Percentiles rank a stretch among this genome's conserved stretches.
Evolutionary conservation across 2,113 vertebrate species (phyloP).

Genomic region (Antennarius striatus): DNA sequence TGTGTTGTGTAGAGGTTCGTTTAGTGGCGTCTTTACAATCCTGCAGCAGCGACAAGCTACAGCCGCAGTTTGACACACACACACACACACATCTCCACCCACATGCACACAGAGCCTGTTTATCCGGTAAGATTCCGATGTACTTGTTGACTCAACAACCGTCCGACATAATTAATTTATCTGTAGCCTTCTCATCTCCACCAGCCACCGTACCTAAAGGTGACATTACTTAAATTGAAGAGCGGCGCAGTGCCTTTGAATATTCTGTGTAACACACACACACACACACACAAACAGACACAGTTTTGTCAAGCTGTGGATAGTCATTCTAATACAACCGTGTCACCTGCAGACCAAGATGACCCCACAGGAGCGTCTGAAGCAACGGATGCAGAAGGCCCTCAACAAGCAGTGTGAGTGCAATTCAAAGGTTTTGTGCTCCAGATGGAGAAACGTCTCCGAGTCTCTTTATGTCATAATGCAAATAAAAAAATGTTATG

Average conservation of each 20-base stretch:
- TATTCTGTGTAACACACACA: neutral
- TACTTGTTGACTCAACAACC: constrained; percentile 29
- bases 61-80: constrained; percentile 8
- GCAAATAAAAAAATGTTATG: neutral
- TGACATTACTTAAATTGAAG: constrained; percentile 19
- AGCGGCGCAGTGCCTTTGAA: constrained; percentile 14
- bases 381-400: constrained; percentile 92
- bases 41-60: constrained; percentile 10
- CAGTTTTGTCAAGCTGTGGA: constrained; percentile 11
- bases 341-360: constrained; percentile 87
- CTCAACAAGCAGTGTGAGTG: constrained; percentile 92
- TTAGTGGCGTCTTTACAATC: constrained; percentile 10
- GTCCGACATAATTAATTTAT: constrained; percentile 28
- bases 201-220: constrained; percentile 32
- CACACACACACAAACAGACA: constrained; percentile 13
- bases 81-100: neutral
- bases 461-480: neutral
- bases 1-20: constrained; percentile 26
- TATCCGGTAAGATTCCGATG: neutral
- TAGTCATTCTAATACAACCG: constrained; percentile 56
- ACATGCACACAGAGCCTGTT: neutral
- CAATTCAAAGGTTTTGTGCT: neutral
- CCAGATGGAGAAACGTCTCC: neutral
- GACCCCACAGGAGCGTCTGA: constrained; percentile 91
- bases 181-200: constrained; percentile 26